Conservation (phyloP, 37 sponge, comb jelly and placozoan species). For the Beroe forskalii region DNA sequence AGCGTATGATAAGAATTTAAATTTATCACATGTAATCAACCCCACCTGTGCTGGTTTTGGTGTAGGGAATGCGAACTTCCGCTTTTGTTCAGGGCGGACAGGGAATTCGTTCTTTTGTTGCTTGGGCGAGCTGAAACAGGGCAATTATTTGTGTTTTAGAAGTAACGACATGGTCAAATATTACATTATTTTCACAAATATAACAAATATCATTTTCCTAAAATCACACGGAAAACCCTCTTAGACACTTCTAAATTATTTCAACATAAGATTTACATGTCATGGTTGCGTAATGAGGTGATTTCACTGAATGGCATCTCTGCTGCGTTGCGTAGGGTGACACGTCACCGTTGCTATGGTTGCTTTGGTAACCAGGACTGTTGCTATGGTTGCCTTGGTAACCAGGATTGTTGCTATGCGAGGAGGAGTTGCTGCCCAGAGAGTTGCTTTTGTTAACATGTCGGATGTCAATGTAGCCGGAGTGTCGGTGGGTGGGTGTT, state of each 20-base stretch:
- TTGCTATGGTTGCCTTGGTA: background rate
- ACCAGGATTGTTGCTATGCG: background rate
- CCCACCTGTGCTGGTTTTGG: background rate
- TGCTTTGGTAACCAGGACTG: background rate
- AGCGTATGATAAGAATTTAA: no score
- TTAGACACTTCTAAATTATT: no score
- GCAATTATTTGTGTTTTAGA: background rate
- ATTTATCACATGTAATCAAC: no score
- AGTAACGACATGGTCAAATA: background rate
- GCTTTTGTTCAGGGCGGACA: background rate
- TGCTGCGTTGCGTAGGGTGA: background rate
- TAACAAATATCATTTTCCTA: no score
- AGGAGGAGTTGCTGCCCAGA: background rate
- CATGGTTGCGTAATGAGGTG: constrained; percentile 50
- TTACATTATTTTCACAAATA: no score
- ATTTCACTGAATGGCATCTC: background rate
- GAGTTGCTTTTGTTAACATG: background rate
- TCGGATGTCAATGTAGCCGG: no score
- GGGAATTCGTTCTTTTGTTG: constrained; percentile 46
- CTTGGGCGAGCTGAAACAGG: constrained; percentile 38
- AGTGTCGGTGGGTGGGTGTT: no score
- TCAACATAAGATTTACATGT: no score
- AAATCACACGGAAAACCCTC: no score
- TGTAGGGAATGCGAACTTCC: constrained; percentile 20
- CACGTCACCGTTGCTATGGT: background rate